These are phyloP conservation scores for Myotis davidii DNA, from an alignment of 2,113 vertebrate species.

Conservation along the genomic window DNA sequence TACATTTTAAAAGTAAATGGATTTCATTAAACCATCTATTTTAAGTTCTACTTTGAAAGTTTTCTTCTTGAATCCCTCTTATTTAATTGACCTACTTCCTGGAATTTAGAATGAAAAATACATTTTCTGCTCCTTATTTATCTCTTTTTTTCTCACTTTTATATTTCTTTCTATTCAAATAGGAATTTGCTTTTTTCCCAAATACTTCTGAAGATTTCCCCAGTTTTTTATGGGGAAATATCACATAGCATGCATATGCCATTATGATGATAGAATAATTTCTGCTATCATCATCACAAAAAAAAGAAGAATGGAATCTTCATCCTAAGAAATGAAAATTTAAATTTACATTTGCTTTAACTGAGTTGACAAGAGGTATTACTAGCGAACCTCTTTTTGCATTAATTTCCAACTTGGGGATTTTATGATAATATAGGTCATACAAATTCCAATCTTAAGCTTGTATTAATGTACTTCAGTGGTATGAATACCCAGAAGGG, in stretches of 20 bases:
- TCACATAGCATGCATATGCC: too few species aligned
- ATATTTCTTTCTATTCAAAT: not conserved
- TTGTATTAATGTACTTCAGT: not conserved
- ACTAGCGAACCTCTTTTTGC: not conserved
- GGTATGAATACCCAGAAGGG: not conserved
- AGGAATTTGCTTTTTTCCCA: slow-evolving; percentile 8
- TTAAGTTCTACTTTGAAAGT: not conserved
- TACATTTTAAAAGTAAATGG: not conserved
- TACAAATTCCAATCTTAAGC: not conserved
- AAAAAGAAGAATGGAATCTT: not conserved
- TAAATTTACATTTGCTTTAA: not conserved
- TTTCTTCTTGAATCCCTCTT: not conserved
- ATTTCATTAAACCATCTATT: not conserved
- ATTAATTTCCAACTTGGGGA: not conserved
- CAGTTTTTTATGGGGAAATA: too few species aligned
- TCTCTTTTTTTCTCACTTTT: slow-evolving; percentile 8
- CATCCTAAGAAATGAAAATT: not conserved
- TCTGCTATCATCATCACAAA: not conserved
- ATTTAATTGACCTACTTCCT: not conserved
- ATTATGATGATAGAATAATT: slow-evolving; percentile 24
- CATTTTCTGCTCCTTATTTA: not conserved
- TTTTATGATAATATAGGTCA: not conserved
- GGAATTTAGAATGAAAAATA: not conserved
- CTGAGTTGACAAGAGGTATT: not conserved
- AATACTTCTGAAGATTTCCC: not conserved